Base-by-base conservation (phyloP, 2,888 invertebrate genomes). In the Dryococelus australis region DNA sequence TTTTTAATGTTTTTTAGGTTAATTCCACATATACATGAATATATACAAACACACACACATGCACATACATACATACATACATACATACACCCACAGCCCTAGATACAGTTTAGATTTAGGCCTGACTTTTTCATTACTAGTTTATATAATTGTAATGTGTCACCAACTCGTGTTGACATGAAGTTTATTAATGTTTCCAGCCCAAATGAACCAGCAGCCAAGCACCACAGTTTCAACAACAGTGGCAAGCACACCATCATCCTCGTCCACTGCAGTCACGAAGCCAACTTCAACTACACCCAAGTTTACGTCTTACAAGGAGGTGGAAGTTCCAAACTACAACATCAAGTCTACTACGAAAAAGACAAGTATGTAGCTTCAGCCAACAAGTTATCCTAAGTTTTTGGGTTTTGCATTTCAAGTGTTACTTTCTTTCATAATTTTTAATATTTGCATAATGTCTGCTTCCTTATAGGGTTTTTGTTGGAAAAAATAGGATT, bases 301-400 rank as follows among this genome's bases (percentile, higher is more conserved):
- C 87, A 86, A 90, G 88, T 88, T 90, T 89, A 88, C 90, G 26
- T 89, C 89, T 28, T 90, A 90, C 88, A 90, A 90, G 88, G 90
- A 90, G 84, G 84, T 89, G 24, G 90, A 90, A 84, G 86, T 90
- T 85, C 90, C 90, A 86, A 90, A 90, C 89, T 90, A 90, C 88
- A 91, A 90, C 88, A 92, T 93, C 90, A 95, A 95, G 91, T 94
- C 95, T 86, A 94, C 96, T 90, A 96, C 96, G 90, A 97, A 97
- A 93, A 94, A 94, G 92, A 93, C 93, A 91, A 94, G 94, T 92
- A 91, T 93, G 91, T 93, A 16, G 6, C 16, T 65, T 5, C 24
- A 65, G 24, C 8, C n/a, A 65, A 65, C n/a, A 65, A 24, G 8
- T 65, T 24, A n/a, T 16, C 20, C 8, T 65, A 65, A 65, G 8